These are phyloP conservation scores for Perizoma flavofasciatum DNA, from an alignment of 2,888 invertebrate species.

Conservation along the genomic window DNA sequence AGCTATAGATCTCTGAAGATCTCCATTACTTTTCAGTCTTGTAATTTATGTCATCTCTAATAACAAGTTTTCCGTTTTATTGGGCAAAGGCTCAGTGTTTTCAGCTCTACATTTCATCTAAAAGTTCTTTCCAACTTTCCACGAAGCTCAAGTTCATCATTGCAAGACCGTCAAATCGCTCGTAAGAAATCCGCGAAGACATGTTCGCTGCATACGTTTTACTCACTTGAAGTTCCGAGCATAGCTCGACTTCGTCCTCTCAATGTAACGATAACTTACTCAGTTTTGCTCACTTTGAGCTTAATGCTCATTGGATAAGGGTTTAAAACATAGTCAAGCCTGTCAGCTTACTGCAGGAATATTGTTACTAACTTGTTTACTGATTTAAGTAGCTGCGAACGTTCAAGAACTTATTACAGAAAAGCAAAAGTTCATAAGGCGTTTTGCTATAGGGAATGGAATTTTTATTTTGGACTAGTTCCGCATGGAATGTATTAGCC, in stretches of 20 bases:
- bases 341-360: not conserved
- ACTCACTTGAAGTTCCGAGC: constrained; percentile 64
- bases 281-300: constrained; percentile 60
- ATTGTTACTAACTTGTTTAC: too few relatives aligned
- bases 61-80: too few relatives aligned
- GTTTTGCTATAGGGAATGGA: too few relatives aligned
- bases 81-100: not conserved
- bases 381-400: too few relatives aligned
- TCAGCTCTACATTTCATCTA: too few relatives aligned
- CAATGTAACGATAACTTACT: constrained; percentile 68
- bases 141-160: constrained; percentile 49
- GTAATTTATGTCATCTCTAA: too few relatives aligned
- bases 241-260: constrained; percentile 62
- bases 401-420: too few relatives aligned
- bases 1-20: too few relatives aligned
- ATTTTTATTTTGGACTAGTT: not conserved
- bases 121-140: not conserved
- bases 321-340: constrained; percentile 35
- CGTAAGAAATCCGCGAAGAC: constrained; percentile 70
- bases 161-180: constrained; percentile 70
- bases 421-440: too few relatives aligned
- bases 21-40: too few relatives aligned
- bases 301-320: constrained; percentile 46
- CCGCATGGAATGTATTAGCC: not conserved
- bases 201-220: constrained; percentile 67